phyloP scores from a whole-genome alignment of 2,888 invertebrate species.

The Hipparchia sbordonii region DNA sequence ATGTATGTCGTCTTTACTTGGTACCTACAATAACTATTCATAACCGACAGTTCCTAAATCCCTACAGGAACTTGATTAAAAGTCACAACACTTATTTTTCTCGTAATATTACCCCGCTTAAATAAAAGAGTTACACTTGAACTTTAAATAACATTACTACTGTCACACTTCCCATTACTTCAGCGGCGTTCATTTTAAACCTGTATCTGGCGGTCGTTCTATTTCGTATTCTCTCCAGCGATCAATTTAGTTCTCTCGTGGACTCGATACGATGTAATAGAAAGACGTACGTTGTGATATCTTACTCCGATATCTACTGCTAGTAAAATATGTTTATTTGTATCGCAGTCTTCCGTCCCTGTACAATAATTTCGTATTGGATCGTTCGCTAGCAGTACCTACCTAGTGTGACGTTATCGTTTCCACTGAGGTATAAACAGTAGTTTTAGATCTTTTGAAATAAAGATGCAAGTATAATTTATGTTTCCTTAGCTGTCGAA shows the following conservation, averaged over 20 bases:
- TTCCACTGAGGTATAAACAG: too few relatives aligned
- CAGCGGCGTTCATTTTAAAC: background rate
- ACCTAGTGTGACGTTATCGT: background rate
- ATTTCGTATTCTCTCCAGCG: constrained; percentile 6
- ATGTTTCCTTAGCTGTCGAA: too few relatives aligned
- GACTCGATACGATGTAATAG: background rate
- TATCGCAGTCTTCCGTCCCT: background rate
- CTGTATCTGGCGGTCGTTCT: background rate
- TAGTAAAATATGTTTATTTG: background rate
- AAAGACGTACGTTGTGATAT: background rate
- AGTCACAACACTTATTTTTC: background rate
- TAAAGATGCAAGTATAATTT: too few relatives aligned
- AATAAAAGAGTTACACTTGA: too few relatives aligned
- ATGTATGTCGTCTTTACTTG: too few relatives aligned
- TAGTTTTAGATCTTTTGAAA: too few relatives aligned
- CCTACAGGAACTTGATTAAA: background rate
- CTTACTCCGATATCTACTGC: background rate
- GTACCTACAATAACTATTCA: too few relatives aligned
- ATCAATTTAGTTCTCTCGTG: constrained; percentile 2
- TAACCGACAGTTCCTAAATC: too few relatives aligned
- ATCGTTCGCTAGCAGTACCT: background rate
- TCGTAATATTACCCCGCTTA: too few relatives aligned
- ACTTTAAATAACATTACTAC: background rate
- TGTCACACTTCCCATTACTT: background rate
- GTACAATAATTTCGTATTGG: background rate